Conservation (phyloP, 2,113 vertebrate species). For the Passer montanus region DNA sequence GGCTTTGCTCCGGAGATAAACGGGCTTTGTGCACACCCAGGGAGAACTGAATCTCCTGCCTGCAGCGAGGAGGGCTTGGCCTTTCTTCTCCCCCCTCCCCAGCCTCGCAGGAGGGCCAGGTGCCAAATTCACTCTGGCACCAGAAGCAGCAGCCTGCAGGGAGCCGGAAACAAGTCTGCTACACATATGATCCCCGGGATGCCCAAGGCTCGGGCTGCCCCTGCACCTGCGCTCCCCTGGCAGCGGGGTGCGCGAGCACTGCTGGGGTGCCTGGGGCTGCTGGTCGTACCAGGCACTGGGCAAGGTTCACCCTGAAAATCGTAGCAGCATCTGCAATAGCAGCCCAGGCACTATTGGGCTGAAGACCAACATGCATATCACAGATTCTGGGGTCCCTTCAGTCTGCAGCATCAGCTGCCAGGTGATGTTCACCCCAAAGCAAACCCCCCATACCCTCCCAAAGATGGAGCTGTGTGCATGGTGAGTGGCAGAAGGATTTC, state of each 20-base stretch:
- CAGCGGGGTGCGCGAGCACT: rapidly evolving
- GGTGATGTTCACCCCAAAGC: not conserved
- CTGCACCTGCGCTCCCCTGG: not conserved
- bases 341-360: not conserved
- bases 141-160: not conserved
- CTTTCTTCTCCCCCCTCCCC: conserved; percentile 19
- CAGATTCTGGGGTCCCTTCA: not conserved
- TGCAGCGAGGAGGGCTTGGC: not conserved
- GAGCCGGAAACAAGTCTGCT: not conserved
- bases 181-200: not conserved
- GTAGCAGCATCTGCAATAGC: not conserved
- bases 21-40: not conserved
- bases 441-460: rapidly evolving
- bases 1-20: conserved; percentile 6
- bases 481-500: not conserved
- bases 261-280: not conserved
- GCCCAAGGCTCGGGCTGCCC: not conserved
- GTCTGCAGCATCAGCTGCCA: not conserved
- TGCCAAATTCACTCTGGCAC: conserved; percentile 46
- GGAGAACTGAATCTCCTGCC: conserved; percentile 10
- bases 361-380: rapidly evolving
- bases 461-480: rapidly evolving
- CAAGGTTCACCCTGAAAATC: not conserved
- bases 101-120: conserved; percentile 24
- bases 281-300: not conserved